Conservation (phyloP, 2,888 invertebrate species). For the Trimorus sp. region DNA sequence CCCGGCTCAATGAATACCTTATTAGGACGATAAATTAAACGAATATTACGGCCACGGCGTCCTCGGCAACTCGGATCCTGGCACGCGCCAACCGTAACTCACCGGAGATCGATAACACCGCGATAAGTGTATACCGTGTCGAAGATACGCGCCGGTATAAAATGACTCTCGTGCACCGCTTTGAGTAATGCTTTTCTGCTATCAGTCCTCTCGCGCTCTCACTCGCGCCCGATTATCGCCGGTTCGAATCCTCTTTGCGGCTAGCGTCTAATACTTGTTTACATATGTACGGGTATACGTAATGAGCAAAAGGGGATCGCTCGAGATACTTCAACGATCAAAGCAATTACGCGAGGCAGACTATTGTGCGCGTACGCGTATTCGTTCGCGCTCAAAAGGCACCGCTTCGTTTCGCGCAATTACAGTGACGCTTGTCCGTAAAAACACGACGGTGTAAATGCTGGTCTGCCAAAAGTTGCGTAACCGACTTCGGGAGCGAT, state of each 20-base stretch:
- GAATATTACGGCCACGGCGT: conserved; percentile 65
- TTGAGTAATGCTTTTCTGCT: conserved; percentile 65
- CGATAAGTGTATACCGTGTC: conserved; percentile 67
- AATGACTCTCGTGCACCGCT: conserved; percentile 62
- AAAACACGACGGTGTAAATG: conserved; percentile 12
- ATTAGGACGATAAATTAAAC: conserved; percentile 65
- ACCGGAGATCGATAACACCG: conserved; percentile 66
- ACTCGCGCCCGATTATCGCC: conserved; percentile 52
- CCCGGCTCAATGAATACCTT: conserved; percentile 62
- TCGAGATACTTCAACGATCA: conserved; percentile 42
- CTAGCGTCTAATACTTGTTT: conserved; percentile 45
- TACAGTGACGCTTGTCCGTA: conserved; percentile 3
- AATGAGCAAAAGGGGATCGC: conserved; percentile 46
- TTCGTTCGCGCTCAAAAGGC: conserved; percentile 29
- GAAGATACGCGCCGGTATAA: conserved; percentile 56
- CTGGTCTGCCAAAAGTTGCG: not conserved
- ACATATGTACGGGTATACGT: conserved; percentile 47
- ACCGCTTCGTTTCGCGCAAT: conserved; percentile 22
- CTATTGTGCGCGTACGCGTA: conserved; percentile 24
- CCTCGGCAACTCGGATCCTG: conserved; percentile 61
- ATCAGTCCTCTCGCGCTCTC: conserved; percentile 42
- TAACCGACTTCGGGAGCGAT: no score
- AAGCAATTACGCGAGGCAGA: conserved; percentile 44
- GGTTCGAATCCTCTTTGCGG: conserved; percentile 53
- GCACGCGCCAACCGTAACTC: conserved; percentile 66